phyloP scores from a whole-genome alignment of 1,140 invertebrate genomes.

The Phymastichus coffea region DNA sequence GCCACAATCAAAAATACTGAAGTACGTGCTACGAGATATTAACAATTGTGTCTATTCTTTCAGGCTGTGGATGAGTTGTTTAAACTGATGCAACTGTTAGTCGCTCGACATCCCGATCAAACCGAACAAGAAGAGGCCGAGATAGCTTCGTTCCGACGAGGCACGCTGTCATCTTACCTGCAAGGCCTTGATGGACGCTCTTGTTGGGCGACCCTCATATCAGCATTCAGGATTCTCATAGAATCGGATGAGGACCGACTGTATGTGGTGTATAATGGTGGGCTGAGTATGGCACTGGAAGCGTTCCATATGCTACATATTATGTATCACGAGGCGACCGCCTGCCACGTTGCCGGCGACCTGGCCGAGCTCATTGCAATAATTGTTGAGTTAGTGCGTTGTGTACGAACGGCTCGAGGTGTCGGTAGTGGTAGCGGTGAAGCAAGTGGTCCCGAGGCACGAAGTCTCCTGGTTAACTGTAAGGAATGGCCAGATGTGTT shows the following conservation, averaged over 20 bases:
- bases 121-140: constrained; percentile 78
- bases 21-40: too few relatives aligned
- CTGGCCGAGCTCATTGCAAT: constrained; percentile 80
- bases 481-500: constrained; percentile 86
- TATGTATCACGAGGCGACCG: constrained; percentile 92
- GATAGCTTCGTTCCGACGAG: constrained; percentile 77
- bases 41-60: constrained; percentile 13
- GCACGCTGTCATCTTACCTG: constrained; percentile 80
- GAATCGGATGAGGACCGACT: constrained; percentile 87
- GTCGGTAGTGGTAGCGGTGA: too few relatives aligned
- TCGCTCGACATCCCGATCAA: constrained; percentile 72
- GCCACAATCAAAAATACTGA: too few relatives aligned
- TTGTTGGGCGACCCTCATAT: constrained; percentile 87
- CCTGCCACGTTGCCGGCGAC: constrained; percentile 82
- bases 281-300: constrained; percentile 85
- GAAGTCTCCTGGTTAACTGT: constrained; percentile 63
- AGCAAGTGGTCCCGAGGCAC: constrained; percentile 68
- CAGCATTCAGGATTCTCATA: constrained; percentile 79
- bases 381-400: constrained; percentile 70
- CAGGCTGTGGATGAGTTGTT: constrained; percentile 89
- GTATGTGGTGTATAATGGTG: constrained; percentile 84
- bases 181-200: constrained; percentile 79
- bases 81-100: constrained; percentile 83
- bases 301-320: constrained; percentile 87
- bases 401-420: constrained; percentile 62